Evolutionary conservation across 2,113 vertebrate genomes (phyloP), one percentile per base, ranked within the genome.

Genomic region (Poicephalus gulielmi): DNA sequence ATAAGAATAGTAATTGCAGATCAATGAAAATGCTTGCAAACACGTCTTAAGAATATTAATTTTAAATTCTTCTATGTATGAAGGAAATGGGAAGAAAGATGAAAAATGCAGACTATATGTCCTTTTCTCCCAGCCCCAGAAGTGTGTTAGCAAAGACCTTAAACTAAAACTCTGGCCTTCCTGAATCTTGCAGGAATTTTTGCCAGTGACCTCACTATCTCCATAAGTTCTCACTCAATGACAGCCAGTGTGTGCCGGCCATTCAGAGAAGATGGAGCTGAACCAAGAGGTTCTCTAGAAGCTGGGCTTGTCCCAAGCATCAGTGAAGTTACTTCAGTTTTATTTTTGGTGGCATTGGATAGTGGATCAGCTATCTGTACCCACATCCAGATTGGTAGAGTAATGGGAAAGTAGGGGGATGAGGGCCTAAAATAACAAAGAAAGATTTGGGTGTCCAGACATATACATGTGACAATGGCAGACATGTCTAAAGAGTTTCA

Each of bases 1-100:
- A 77, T 52, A 90, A 63, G 85, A 95, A 87, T 69, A 89, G 30
- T 53, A 93, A 87, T 90, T 44, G 33, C 57, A 83, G 55, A 83
- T 91, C 52, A 79, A 35, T 49, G 13, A 57, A 89, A 92, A 81
- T 62, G 7, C 16, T 86, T 82, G 30, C 33, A 81, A 71, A 70
- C 8, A 39, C 20, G 12, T 70, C 33, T 73, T 91, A 46, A 43
- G 52, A 80, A 80, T 71, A 83, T 52, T 86, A 66, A 18, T 37
- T 64, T n/a, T 79, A 92, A 79, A 73, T 35, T 17, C 4, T 62
- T 46, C 17, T 6, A 11, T 79, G 4, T 24, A 22, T 18, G 13
- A 71, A 35, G 7, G 19, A 20, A 37, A 30, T 31, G 17, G 5
- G 25, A 84, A n/a, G 5, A 28, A 25, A 52, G 13, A 53, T 9